phyloP scores from a whole-genome alignment of 2,888 invertebrate genomes.

The Apotomis turbidana region DNA sequence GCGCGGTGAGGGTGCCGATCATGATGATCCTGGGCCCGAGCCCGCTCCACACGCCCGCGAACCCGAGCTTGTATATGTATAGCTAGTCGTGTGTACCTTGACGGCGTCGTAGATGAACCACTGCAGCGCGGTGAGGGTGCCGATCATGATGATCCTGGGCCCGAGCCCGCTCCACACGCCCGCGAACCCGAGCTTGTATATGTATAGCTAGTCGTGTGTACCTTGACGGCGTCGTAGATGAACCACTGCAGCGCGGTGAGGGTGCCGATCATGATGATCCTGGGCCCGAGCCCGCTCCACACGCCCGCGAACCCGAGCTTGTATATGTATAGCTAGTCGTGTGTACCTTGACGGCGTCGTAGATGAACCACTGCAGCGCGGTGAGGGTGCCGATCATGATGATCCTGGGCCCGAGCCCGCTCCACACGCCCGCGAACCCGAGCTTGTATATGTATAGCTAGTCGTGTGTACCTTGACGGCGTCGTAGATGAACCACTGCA shows the following conservation, averaged over 20 bases:
- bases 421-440: too few species aligned
- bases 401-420: constrained; percentile 94
- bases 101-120: constrained; percentile 98
- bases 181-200: too few species aligned
- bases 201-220: too few species aligned
- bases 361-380: constrained; percentile 98
- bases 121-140: constrained; percentile 96
- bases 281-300: constrained; percentile 85
- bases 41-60: constrained; percentile 89
- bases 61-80: too few species aligned
- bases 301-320: too few species aligned
- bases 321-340: too few species aligned
- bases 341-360: constrained; percentile 86
- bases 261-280: constrained; percentile 99
- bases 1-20: constrained; percentile 98
- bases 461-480: constrained; percentile 65
- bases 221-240: constrained; percentile 92
- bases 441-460: too few species aligned
- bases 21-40: constrained; percentile 96
- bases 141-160: constrained; percentile 98
- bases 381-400: constrained; percentile 99
- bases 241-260: constrained; percentile 98
- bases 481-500: constrained; percentile 99
- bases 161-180: constrained; percentile 53
- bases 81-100: too few species aligned